phyloP scores from a whole-genome alignment of 2,888 invertebrate genomes.

The Drosophila cognata region DNA sequence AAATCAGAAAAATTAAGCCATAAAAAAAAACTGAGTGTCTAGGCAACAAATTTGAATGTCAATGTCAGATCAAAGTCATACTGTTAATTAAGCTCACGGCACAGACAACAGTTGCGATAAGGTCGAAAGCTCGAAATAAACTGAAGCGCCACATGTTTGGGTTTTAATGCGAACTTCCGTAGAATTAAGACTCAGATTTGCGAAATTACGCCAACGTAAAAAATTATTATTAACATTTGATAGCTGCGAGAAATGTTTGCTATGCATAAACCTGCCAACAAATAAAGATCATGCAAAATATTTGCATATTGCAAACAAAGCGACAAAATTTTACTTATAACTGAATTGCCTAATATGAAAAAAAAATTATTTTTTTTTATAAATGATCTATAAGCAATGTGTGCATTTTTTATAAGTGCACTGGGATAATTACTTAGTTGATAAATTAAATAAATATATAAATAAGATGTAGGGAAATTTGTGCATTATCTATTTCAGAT shows the following conservation, averaged over 20 bases:
- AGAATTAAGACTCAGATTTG: neutral
- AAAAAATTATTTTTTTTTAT: neutral
- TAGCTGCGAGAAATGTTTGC: neutral
- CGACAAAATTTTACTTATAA: neutral
- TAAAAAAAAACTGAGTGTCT: constrained; percentile 1
- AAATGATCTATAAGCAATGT: neutral
- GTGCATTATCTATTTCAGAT: neutral
- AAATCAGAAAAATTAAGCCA: constrained; percentile 44
- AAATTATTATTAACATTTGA: neutral
- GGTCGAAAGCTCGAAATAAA: neutral
- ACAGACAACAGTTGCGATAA: neutral
- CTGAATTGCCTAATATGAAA: neutral
- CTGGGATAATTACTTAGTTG: neutral
- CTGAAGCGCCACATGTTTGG: constrained; percentile 4
- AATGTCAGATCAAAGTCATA: constrained; percentile 77
- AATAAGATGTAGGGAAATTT: neutral
- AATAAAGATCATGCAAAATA: neutral
- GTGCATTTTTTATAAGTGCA: neutral
- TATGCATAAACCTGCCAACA: too few species aligned
- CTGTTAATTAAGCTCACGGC: constrained; percentile 57
- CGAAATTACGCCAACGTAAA: neutral
- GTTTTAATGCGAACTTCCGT: neutral
- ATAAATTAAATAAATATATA: neutral
- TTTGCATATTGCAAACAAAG: neutral
- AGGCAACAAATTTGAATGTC: constrained; percentile 64